phyloP scores from a whole-genome alignment of 92 coral and sea anemone genomes.

The Palythoa grandiflora region DNA sequence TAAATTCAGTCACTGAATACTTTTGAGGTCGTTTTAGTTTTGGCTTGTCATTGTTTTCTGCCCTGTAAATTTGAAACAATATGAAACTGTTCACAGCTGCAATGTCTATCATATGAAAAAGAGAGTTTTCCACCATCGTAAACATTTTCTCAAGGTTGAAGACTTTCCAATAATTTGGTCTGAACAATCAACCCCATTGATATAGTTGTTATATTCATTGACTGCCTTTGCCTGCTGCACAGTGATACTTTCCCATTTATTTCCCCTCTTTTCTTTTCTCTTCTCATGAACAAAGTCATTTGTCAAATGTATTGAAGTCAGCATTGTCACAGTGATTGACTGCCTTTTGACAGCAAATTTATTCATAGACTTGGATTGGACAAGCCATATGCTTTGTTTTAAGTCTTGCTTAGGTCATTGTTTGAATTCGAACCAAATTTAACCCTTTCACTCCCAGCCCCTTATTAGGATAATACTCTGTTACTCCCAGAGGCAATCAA shows the following conservation, averaged over 20 bases:
- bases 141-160: slow-evolving; percentile 14
- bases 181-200: no score
- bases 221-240: slow-evolving; percentile 43
- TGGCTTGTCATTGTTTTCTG: slow-evolving; percentile 1
- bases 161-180: background rate
- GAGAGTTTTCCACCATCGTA: slow-evolving; percentile 17
- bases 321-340: slow-evolving; percentile 47
- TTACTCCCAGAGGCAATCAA: background rate
- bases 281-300: slow-evolving; percentile 47
- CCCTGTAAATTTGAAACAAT: slow-evolving; percentile 1
- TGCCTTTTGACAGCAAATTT: background rate
- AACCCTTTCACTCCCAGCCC: background rate
- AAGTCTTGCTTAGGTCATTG: background rate
- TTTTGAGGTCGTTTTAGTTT: slow-evolving; percentile 16
- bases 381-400: no score
- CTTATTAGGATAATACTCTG: background rate
- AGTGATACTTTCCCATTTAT: slow-evolving; percentile 26
- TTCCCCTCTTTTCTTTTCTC: slow-evolving; percentile 46
- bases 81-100: slow-evolving; percentile 10
- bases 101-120: slow-evolving; percentile 8
- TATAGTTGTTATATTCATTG: background rate
- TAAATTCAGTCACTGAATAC: slow-evolving; percentile 6
- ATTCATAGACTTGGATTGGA: background rate
- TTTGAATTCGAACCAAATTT: background rate
- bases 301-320: slow-evolving; percentile 45